Conservation (phyloP, 2,797 vertebrate species). For the Rhinichthys osculus region DNA sequence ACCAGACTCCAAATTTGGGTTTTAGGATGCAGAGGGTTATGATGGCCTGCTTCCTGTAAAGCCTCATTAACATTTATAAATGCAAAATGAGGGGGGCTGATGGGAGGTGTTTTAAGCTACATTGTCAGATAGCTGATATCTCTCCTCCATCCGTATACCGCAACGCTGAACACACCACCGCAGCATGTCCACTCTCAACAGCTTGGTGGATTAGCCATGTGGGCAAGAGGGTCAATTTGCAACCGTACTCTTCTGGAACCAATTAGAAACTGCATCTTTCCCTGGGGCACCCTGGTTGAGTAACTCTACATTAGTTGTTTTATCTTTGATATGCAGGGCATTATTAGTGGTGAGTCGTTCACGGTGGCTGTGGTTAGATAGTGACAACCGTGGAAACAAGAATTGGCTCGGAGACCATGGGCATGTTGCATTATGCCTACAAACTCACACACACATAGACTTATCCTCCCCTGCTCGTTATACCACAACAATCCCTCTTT, state of each 20-base stretch:
- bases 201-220: conserved; percentile 32
- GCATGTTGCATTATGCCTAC: conserved; percentile 38
- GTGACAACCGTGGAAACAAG: conserved; percentile 17
- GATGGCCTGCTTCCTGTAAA: conserved; percentile 58
- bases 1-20: conserved; percentile 61
- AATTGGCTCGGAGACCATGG: conserved; percentile 7
- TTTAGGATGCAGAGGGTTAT: conserved; percentile 57
- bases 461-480: conserved; percentile 67
- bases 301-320: conserved; percentile 54
- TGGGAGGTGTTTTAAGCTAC: conserved; percentile 49
- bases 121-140: conserved; percentile 40
- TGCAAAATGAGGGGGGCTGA: conserved; percentile 55
- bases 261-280: conserved; percentile 54
- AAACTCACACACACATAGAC: conserved; percentile 31
- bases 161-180: conserved; percentile 4
- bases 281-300: conserved; percentile 22
- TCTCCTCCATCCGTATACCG: not conserved
- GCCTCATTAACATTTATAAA: conserved; percentile 63
- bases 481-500: conserved; percentile 69
- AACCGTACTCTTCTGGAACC: conserved; percentile 50
- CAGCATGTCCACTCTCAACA: conserved; percentile 29
- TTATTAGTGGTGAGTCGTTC: conserved; percentile 50
- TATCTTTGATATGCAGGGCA: conserved; percentile 42
- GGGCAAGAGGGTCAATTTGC: conserved; percentile 33
- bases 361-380: conserved; percentile 48